Base-by-base conservation (phyloP, 2,113 vertebrate genomes). In the Mellivora capensis region DNA sequence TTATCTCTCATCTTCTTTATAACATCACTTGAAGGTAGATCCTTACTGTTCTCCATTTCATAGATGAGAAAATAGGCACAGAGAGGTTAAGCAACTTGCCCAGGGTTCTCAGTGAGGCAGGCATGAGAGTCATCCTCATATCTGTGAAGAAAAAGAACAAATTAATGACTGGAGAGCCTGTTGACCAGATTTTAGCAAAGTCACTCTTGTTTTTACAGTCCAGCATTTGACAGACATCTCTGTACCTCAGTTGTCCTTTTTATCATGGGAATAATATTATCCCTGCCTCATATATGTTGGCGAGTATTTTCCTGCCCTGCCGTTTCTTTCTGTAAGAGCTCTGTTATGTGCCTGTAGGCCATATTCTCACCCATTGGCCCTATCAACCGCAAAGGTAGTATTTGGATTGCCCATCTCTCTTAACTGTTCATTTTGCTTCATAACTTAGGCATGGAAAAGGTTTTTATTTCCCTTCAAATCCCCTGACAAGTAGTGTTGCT, bases 31-130 rank as follows among this genome's bases (percentile, higher is more conserved):
- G 21, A 34, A 34, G 10, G 7, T 83, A 44, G 4, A 34, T 27
- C 8, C 9, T 49, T 85, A 20, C 6, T 81, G 4, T 52, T 92
- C 8, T n/a, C 18, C 37, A 31, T 88, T 80, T 69, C 20, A 81
- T 15, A 91, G 93, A 31, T 49, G 2, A 97, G 57, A 88, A 97
- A 93, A 88, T 11, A 97, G 47, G 12, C 72, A 71, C 27, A 64
- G 13, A 62, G 29, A 84, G 31, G 3, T 42, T 47, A 62, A 95
- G 37, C 23, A 64, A n/a, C 9, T 67, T 92, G 25, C 29, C 9
- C 4, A 62, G 2, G 23, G 27, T 91, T 93, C 25, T 39, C 23
- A 77, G 31, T 6, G 21, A 72, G 64, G 47, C 3, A 82, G 25
- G 9, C 44, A 14, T 81, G 25, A 44, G 52, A 61, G 72, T 86